Evolutionary conservation across 2,113 vertebrate species (phyloP).

Genomic region (Neopipo cinnamomea): DNA sequence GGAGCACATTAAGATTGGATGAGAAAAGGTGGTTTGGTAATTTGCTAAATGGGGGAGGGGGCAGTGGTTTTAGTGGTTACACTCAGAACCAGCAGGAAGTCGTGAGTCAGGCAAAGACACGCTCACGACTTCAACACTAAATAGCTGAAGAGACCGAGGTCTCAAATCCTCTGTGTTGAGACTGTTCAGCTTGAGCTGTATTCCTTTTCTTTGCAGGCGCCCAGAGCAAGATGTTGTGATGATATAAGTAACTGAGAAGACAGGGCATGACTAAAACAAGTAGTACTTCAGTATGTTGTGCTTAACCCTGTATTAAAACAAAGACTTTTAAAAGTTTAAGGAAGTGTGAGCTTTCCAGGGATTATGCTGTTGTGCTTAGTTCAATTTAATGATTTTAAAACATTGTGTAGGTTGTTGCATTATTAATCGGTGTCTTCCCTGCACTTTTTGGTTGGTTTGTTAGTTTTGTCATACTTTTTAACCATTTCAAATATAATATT

Average conservation of each 20-base stretch:
- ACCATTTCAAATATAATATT: not conserved
- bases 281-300: not conserved
- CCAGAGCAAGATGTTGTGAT: not conserved
- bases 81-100: not conserved
- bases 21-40: not conserved
- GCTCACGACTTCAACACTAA: fast-evolving
- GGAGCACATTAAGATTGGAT: not conserved
- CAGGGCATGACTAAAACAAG: not conserved
- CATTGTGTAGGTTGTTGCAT: not conserved
- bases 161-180: not conserved
- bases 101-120: not conserved
- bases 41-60: not conserved
- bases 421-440: not conserved
- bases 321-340: not conserved
- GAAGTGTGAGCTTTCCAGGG: not conserved
- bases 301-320: not conserved
- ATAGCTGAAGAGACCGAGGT: not conserved
- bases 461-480: not conserved
- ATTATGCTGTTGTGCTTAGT: not conserved
- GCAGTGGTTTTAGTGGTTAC: not conserved
- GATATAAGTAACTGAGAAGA: not conserved
- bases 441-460: not conserved
- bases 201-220: not conserved
- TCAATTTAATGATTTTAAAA: not conserved
- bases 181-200: not conserved